phyloP scores from a whole-genome alignment of 2,797 vertebrate species.

The Choloepus didactylus region DNA sequence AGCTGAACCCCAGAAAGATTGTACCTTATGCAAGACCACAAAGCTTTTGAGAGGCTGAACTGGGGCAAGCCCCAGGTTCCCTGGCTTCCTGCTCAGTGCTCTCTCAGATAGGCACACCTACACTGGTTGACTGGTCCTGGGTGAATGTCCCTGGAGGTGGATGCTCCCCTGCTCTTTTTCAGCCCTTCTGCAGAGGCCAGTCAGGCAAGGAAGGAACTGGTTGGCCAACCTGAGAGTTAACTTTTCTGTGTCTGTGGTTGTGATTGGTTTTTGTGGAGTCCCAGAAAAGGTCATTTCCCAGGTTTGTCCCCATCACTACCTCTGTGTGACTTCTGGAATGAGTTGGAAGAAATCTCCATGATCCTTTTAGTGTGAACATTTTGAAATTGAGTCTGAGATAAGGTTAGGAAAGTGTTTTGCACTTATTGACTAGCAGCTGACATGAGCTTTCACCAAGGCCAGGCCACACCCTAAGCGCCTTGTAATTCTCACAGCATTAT shows the following conservation, averaged over 20 bases:
- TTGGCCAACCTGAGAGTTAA: neutral
- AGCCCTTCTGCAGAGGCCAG: neutral
- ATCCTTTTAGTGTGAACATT: neutral
- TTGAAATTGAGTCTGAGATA: conserved; percentile 27
- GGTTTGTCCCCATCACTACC: neutral
- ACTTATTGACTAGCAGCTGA: neutral
- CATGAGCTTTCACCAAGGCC: neutral
- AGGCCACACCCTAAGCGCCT: neutral
- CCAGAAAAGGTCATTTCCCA: neutral
- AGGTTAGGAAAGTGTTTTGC: neutral
- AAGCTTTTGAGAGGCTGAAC: neutral
- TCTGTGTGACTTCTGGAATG: neutral
- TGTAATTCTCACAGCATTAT: neutral
- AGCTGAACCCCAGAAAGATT: neutral
- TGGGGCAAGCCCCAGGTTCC: neutral
- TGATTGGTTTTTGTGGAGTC: conserved; percentile 33
- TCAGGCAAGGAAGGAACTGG: neutral
- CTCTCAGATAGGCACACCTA: neutral
- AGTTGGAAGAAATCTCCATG: conserved; percentile 3
- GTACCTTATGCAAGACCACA: neutral
- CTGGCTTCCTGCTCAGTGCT: neutral
- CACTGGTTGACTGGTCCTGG: neutral
- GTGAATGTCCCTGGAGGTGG: neutral
- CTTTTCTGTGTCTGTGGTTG: neutral
- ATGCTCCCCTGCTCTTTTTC: neutral